Percentiles rank a stretch among this genome's conserved stretches.
These are phyloP conservation scores for Staurois parvus DNA, from an alignment of 2,797 vertebrate genomes.

Conservation along the genomic window DNA sequence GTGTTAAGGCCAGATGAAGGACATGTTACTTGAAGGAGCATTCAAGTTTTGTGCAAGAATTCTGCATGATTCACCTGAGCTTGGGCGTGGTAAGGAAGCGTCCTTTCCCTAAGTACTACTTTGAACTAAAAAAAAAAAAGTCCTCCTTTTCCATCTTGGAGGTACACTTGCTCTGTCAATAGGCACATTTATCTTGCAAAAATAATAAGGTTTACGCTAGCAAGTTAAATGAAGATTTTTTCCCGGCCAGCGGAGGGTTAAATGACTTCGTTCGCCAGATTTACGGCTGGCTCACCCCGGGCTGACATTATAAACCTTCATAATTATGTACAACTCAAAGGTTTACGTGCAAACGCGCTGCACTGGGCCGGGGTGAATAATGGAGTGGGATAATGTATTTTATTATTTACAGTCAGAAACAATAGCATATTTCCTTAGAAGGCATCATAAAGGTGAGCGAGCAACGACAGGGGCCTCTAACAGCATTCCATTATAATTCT, in stretches of 20 bases:
- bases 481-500: slow-evolving; percentile 30
- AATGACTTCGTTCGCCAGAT: neutral
- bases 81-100: too few species aligned
- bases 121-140: too few species aligned
- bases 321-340: slow-evolving; percentile 43
- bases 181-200: too few species aligned
- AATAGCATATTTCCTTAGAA: slow-evolving; percentile 34
- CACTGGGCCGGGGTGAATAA: slow-evolving; percentile 18
- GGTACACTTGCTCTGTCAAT: too few species aligned
- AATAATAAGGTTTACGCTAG: neutral
- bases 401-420: slow-evolving; percentile 42
- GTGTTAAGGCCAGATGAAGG: too few species aligned
- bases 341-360: slow-evolving; percentile 18
- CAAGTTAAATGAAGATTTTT: slow-evolving; percentile 5
- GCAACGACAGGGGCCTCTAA: slow-evolving; percentile 31
- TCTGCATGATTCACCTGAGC: too few species aligned
- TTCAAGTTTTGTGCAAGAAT: too few species aligned
- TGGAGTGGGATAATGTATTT: slow-evolving; percentile 20
- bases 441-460: slow-evolving; percentile 26
- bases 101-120: too few species aligned
- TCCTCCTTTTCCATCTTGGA: too few species aligned
- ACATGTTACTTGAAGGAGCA: too few species aligned
- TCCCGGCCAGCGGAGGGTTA: slow-evolving; percentile 18
- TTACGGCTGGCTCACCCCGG: slow-evolving; percentile 3
- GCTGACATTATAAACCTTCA: slow-evolving; percentile 44